Conservation (phyloP, 2,888 invertebrate genomes). For the Drosophila merina region DNA sequence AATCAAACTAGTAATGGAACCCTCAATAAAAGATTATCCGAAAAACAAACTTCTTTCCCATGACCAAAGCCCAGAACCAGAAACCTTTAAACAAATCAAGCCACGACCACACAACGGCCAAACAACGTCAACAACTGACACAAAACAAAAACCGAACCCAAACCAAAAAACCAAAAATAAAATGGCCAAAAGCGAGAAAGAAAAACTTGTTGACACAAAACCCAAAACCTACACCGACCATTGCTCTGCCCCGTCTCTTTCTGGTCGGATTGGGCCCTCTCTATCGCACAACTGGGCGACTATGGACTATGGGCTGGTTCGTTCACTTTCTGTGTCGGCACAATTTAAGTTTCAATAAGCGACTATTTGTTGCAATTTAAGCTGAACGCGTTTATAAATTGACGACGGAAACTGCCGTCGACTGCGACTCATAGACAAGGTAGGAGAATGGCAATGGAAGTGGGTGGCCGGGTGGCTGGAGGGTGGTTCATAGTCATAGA, state of each 20-base stretch:
- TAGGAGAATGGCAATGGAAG: constrained; percentile 15
- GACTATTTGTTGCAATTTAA: constrained; percentile 79
- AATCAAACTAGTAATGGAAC: background rate
- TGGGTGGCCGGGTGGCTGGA: background rate
- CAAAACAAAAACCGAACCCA: constrained; percentile 27
- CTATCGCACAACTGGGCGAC: constrained; percentile 8
- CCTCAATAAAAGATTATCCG: constrained; percentile 1
- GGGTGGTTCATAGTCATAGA: background rate
- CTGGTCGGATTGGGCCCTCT: background rate
- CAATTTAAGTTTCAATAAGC: constrained; percentile 80
- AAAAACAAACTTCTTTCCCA: constrained; percentile 47
- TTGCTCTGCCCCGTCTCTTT: constrained; percentile 46
- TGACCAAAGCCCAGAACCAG: constrained; percentile 44
- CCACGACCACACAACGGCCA: constrained; percentile 65
- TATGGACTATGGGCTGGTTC: constrained; percentile 25
- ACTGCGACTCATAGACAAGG: constrained; percentile 44
- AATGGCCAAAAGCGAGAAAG: constrained; percentile 45
- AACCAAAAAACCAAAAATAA: constrained; percentile 54
- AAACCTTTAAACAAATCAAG: constrained; percentile 75
- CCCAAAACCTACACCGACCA: constrained; percentile 36
- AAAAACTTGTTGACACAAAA: constrained; percentile 75
- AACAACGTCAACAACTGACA: constrained; percentile 70
- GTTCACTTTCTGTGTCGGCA: constrained; percentile 71
- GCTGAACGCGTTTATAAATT: constrained; percentile 78
- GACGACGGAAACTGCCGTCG: constrained; percentile 71